phyloP scores from a whole-genome alignment of 2,113 vertebrate species.

The Pedionomus torquatus region DNA sequence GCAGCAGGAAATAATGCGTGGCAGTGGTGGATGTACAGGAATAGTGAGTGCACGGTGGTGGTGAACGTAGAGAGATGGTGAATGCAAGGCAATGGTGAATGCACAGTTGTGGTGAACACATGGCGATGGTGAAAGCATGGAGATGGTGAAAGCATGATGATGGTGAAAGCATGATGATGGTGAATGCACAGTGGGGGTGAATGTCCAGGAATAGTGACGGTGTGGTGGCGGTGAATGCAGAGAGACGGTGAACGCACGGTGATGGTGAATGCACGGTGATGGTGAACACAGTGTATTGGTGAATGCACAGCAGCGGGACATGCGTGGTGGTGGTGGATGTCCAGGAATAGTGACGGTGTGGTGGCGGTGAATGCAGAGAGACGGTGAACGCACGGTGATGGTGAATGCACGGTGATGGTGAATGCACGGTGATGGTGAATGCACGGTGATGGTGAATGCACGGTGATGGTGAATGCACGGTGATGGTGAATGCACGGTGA shows the following conservation, averaged over 20 bases:
- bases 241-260: no score
- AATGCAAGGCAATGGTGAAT: no score
- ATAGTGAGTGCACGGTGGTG: no score
- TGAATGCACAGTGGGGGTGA: background rate
- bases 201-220: no score
- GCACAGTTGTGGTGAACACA: background rate
- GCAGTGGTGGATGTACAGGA: no score
- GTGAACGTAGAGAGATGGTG: accelerated
- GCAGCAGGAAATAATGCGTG: no score
- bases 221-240: background rate
- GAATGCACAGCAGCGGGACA: background rate
- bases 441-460: background rate
- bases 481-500: background rate
- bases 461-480: no score
- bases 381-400: no score
- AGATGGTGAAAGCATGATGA: no score
- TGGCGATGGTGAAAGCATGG: no score
- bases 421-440: background rate
- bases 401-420: no score
- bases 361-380: no score
- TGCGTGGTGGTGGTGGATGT: background rate
- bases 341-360: background rate
- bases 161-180: background rate
- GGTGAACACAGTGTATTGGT: background rate
- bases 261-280: background rate